Base-by-base conservation (phyloP, 1,140 invertebrate genomes). In the Sarcophaga peregrina region DNA sequence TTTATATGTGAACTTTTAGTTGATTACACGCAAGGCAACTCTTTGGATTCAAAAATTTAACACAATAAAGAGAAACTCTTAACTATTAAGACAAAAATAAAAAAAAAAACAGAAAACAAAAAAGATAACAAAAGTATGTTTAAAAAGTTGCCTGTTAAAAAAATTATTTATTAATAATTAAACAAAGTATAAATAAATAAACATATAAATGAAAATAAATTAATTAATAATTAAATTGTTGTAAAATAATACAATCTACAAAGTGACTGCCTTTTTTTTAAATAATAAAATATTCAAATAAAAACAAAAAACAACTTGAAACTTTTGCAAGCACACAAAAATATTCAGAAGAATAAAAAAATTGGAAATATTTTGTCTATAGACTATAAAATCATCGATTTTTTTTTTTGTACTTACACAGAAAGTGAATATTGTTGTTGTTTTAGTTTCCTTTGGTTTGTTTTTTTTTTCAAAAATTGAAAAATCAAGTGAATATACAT, bases 11-110 rank as follows among this genome's bases (percentile, higher is more conserved):
- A 78, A 78, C 25, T 52, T 52, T 78, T 50, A 78, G 75, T 78
- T 78, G 50, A 17, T 50, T 78, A 78, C 47, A 78, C 75, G 75
- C 75, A 52, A 78, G 75, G 75, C 75, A 78, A 48, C 75, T 50
- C 47, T 78, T 78, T 78, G 75, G 75, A 50, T 78, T 78, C 50
- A 78, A 10, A 15, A 20, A 58, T 58, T 58, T 58, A 52, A 10
- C 9, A 9, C 50, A 52, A 9, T 68, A 37, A 37, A 37, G 25
- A 37, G 25, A 37, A 37, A 37, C 4, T 37, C 25, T 37, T 37
- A 37, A 37, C 25, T 37, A 25, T 25, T 72, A 0, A 25, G 62
- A 72, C 9, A 20, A 25, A 72, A 72, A 25, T 1, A 72, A 72
- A 25, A 25, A 62, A 8, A 13, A 7, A 15, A 7, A 15, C 58